Percentiles rank a stretch among this genome's conserved stretches.
These are phyloP conservation scores for Drosophila maculinotata DNA, from an alignment of 2,888 invertebrate species.

Conservation along the genomic window DNA sequence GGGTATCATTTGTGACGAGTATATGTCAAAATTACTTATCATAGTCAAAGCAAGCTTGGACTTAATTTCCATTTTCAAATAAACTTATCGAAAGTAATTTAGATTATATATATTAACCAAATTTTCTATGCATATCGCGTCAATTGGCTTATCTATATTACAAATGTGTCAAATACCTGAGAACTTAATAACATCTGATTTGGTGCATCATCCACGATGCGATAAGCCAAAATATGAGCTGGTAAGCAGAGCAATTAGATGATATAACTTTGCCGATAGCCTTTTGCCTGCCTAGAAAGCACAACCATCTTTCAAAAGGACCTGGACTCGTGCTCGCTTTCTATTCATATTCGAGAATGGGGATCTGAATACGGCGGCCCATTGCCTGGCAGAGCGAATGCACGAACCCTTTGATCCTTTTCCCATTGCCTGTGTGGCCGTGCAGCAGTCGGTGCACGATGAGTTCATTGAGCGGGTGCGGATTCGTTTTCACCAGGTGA, in stretches of 20 bases:
- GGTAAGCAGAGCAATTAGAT: slow-evolving; percentile 13
- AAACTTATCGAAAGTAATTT: neutral
- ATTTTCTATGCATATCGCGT: slow-evolving; percentile 24
- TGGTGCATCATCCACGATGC: slow-evolving; percentile 44
- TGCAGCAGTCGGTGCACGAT: slow-evolving; percentile 75
- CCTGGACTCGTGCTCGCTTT: slow-evolving; percentile 59
- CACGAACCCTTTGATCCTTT: slow-evolving; percentile 68
- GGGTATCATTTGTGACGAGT: no score
- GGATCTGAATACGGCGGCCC: slow-evolving; percentile 80
- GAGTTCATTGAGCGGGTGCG: slow-evolving; percentile 70
- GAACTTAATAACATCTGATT: slow-evolving; percentile 51
- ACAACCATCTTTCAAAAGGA: neutral
- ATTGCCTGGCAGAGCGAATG: slow-evolving; percentile 71
- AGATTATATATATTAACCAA: slow-evolving; percentile 17
- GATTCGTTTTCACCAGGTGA: slow-evolving; percentile 62
- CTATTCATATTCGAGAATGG: slow-evolving; percentile 77
- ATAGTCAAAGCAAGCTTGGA: slow-evolving; percentile 2
- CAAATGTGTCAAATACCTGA: slow-evolving; percentile 51
- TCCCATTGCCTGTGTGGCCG: slow-evolving; percentile 74
- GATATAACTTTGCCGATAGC: neutral
- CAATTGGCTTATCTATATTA: neutral
- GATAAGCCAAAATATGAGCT: neutral
- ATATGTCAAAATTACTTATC: no score
- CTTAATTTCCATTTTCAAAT: neutral
- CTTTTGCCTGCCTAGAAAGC: neutral